Base-by-base conservation (phyloP, 2,888 invertebrate species). In the Tyria jacobaeae region DNA sequence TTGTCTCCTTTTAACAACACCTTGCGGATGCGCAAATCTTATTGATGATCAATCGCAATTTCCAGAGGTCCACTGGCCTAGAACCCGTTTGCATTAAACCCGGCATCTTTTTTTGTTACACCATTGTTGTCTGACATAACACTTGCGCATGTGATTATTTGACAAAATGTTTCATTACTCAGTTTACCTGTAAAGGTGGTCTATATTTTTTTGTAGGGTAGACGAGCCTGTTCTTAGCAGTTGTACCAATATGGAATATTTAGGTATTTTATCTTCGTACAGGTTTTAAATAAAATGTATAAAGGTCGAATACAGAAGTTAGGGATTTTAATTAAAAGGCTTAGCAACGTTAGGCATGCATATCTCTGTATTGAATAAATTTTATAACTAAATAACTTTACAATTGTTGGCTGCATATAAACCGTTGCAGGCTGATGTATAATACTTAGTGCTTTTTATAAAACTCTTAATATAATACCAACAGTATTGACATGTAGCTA, bases 91-190 rank as follows among this genome's bases (percentile, higher is more conserved):
- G 79, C 75, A 82, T 80, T 83, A 86, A 88, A 86, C 84, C 86
- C 88, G 84, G 76, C 73, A 78, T 78, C 70, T 72, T 74, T 68
- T 79, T 85, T 84, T 86, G 84, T 74, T 69, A 54, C 55, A 51
- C 59, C 70, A 70, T 87, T 85, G 83, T 87, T 78, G 72, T 78
- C 73, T 71, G 62, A 75, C 73, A 73, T 63, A 81, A 84, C 87
- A 89, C 89, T 91, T 91, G 90, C 89, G 87, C 78, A 84, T 82
- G 76, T 84, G 88, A 88, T 87, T 89, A 88, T 90, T 90, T 88
- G 89, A 83, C 89, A 84, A 90, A 84, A 86, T 82, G 82, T 87
- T 85, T 86, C 82, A 75, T 70, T 78, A 80, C 85, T 86, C n/a
- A 86, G 76, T 83, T 85, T 86, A 86, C 85, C 81, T 85, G 82